phyloP scores from a whole-genome alignment of 2,113 vertebrate species.

The Hystrix brachyura region DNA sequence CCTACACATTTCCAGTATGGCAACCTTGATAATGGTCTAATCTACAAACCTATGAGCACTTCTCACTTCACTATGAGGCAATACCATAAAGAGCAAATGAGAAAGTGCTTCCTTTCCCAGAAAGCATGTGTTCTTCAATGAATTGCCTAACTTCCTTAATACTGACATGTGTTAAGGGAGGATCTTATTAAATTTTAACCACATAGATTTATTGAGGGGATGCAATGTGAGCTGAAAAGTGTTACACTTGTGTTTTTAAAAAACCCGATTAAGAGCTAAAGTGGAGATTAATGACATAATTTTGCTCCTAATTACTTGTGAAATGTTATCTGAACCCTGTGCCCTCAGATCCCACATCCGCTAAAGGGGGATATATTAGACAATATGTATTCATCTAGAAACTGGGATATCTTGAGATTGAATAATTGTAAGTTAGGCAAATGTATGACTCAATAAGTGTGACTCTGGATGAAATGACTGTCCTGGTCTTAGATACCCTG shows the following conservation, averaged over 20 bases:
- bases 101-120: not conserved
- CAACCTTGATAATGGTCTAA: not conserved
- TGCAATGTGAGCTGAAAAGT: not conserved
- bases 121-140: not conserved
- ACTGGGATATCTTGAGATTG: not conserved
- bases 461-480: not conserved
- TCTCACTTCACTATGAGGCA: not conserved
- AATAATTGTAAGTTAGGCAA: no score
- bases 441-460: not conserved
- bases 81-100: not conserved
- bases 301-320: constrained; percentile 26
- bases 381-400: not conserved
- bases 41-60: not conserved
- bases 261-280: not conserved
- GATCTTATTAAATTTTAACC: not conserved
- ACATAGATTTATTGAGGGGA: not conserved
- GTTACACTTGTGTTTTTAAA: not conserved
- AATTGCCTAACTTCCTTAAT: not conserved
- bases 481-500: not conserved
- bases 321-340: not conserved
- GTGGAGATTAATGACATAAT: not conserved
- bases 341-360: not conserved
- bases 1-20: not conserved
- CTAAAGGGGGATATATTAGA: not conserved
- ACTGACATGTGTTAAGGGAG: not conserved